Conservation (phyloP, 2,888 invertebrate species). For the Leptinotarsa haldemani region DNA sequence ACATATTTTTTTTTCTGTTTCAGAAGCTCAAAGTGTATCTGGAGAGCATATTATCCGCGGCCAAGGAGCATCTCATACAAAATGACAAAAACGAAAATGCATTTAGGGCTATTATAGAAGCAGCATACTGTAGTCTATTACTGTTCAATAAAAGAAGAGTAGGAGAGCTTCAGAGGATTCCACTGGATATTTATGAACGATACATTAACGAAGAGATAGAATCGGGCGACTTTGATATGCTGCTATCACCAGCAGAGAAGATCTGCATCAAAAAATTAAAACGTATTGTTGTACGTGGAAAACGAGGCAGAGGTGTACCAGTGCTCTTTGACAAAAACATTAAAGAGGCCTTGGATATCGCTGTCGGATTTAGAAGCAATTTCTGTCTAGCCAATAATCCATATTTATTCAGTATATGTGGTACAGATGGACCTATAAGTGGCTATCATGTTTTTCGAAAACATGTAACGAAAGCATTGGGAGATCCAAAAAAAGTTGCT, state of each 20-base stretch:
- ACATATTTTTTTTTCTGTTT: background rate
- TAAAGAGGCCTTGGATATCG: background rate
- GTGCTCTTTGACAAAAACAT: slow-evolving; percentile 19
- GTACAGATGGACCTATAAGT: slow-evolving; percentile 12
- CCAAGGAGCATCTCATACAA: background rate
- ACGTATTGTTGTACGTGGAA: slow-evolving; percentile 25
- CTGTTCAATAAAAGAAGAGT: slow-evolving; percentile 27
- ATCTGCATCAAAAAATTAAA: slow-evolving; percentile 15
- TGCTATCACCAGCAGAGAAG: slow-evolving; percentile 24
- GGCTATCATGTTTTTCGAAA: slow-evolving; percentile 10
- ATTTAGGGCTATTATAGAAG: slow-evolving; percentile 15
- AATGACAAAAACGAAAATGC: background rate
- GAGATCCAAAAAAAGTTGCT: slow-evolving; percentile 11
- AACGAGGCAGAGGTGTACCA: slow-evolving; percentile 29
- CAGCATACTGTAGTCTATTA: background rate
- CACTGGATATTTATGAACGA: slow-evolving; percentile 1
- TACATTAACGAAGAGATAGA: background rate
- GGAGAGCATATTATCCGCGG: too few species aligned
- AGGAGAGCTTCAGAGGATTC: slow-evolving; percentile 27
- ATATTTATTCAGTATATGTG: slow-evolving; percentile 21
- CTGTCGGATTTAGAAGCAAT: slow-evolving; percentile 1
- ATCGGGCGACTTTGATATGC: slow-evolving; percentile 13
- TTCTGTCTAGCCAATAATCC: slow-evolving; percentile 14
- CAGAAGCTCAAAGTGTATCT: slow-evolving; percentile 10
- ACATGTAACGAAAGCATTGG: slow-evolving; percentile 13